Evolutionary conservation across 2,888 invertebrate genomes (phyloP), one percentile per base, ranked within the genome.

Genomic region (Eubasilissa splendida): DNA sequence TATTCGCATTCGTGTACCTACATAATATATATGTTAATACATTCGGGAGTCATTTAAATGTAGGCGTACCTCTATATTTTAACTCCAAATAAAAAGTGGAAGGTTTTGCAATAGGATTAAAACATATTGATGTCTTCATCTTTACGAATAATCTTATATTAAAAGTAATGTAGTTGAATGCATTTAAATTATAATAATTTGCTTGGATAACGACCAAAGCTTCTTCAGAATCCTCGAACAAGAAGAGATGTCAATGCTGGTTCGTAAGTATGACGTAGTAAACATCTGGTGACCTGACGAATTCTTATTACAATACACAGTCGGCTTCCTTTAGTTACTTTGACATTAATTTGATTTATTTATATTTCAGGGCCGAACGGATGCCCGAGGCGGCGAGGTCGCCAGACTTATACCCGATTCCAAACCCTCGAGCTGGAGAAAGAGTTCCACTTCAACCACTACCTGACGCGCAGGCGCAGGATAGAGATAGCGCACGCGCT

Each of bases 401-500:
- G 99, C 85, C 98, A 99, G 91, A 99, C 99, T 22, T 99, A 99
- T 93, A 99, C 98, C 85, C 95, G 98, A 87, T 98, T 98, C 93
- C 99, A 99, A 90, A 99, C 99, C 42, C 92, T 98, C 90, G 98
- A 99, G 89, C 93, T 99, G 90, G 99, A 99, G 90, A 98, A 98
- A 90, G 99, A 99, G 92, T 99, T 99, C 91, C 97, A 98, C 88
- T 98, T 97, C 92, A 99, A 98, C 91, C 97, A 98, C 88, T 99
- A 99, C 90, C 92, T 99, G 89, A 98, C 98, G 86, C 93, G 99
- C 88, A 93, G 98, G 88, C 94, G 98, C 89, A 93, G 98, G 91
- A 98, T 98, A 91, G 98, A 99, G 90, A 98, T 98, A 86, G 98
- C 98, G 68, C 98, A 98, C 89, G 97, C 97, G 79, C 94, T 99